phyloP scores from a whole-genome alignment of 2,888 invertebrate species.

The Disparrhopalites patrizii region DNA sequence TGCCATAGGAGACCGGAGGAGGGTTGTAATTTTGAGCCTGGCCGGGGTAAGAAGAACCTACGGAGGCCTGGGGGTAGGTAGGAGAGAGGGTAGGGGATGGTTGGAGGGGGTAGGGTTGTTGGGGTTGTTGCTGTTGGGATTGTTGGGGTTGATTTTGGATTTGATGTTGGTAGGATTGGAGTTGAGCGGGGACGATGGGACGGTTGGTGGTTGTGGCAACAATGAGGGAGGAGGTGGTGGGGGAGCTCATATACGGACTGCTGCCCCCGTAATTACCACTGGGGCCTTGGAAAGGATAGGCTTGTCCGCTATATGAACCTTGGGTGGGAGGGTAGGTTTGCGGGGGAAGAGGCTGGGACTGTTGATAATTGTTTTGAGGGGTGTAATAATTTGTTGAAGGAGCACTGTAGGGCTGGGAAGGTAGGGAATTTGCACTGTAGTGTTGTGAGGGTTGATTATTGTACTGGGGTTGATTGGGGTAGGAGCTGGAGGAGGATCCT shows the following conservation, averaged over 20 bases:
- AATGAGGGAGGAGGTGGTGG: not conserved
- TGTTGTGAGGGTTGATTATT: not conserved
- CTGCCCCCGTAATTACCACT: slow-evolving; percentile 43
- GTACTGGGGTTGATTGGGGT: slow-evolving; percentile 5
- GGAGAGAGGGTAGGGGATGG: no score
- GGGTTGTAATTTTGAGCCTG: no score
- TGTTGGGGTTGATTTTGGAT: not conserved
- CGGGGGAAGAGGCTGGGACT: slow-evolving; percentile 10
- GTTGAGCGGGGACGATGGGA: not conserved
- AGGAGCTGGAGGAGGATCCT: not conserved
- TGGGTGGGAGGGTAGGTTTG: slow-evolving; percentile 22
- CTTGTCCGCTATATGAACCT: slow-evolving; percentile 28
- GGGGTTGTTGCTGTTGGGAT: not conserved
- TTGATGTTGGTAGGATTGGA: not conserved
- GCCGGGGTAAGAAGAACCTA: no score
- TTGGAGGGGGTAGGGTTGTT: not conserved
- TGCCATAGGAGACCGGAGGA: no score
- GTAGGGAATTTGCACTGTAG: not conserved
- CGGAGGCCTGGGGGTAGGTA: no score
- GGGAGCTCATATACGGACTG: slow-evolving; percentile 37
- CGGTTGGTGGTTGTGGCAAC: not conserved
- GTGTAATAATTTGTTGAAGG: slow-evolving; percentile 21
- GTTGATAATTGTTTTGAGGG: slow-evolving; percentile 24
- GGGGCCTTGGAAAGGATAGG: slow-evolving; percentile 27
- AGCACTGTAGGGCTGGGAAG: slow-evolving; percentile 1